These are phyloP conservation scores for Phymorhynchus buccinoides DNA, from an alignment of 1,140 invertebrate species.

Conservation along the genomic window DNA sequence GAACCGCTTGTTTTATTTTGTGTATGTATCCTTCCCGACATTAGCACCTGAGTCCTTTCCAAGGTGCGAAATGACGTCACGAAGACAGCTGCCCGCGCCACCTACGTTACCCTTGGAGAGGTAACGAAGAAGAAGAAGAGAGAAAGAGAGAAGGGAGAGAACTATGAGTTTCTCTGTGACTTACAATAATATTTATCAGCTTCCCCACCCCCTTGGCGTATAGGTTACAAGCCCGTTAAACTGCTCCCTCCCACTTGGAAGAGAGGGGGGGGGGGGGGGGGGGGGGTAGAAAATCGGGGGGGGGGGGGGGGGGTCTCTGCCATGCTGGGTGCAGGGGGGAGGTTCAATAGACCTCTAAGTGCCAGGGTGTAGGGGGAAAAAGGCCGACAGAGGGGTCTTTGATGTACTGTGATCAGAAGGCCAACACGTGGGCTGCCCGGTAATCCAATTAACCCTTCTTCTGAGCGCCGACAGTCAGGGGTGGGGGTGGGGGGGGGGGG, in stretches of 20 bases:
- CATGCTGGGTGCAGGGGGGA: not conserved
- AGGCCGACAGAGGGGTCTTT: not conserved
- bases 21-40: too few species aligned
- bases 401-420: constrained; percentile 3
- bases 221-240: not conserved
- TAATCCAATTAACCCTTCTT: constrained; percentile 30
- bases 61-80: constrained; percentile 9
- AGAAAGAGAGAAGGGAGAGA: not conserved
- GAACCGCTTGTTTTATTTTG: not conserved
- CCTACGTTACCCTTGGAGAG: not conserved
- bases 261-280: not conserved
- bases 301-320: not conserved
- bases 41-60: not conserved
- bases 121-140: not conserved
- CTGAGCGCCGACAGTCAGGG: not conserved
- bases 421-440: not conserved
- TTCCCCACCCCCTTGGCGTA: not conserved
- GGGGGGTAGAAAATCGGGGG: too few species aligned
- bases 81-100: not conserved
- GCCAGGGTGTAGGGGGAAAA: constrained; percentile 9
- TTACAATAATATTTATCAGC: constrained; percentile 29
- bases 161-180: not conserved
- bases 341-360: not conserved
- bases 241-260: not conserved
- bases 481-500: too few species aligned